Conservation (phyloP, 2,888 invertebrate genomes). For the Drosophila nigritarsus region DNA sequence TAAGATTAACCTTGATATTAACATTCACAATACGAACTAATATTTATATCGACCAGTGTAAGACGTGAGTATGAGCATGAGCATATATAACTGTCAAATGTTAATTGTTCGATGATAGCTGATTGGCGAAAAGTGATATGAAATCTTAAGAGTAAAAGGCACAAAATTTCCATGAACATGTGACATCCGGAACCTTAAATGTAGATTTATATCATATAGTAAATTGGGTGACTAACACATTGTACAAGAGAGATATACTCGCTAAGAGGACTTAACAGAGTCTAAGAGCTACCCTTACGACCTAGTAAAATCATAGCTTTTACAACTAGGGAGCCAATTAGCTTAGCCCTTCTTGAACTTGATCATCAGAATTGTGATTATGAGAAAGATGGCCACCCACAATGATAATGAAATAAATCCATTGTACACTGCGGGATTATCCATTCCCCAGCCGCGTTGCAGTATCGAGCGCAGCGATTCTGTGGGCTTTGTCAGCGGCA, state of each 20-base stretch:
- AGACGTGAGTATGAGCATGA: conserved; percentile 14
- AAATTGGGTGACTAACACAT: conserved; percentile 45
- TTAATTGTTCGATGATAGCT: conserved; percentile 11
- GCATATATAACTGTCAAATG: conserved; percentile 1
- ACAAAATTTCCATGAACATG: conserved; percentile 63
- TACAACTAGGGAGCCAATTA: conserved; percentile 4
- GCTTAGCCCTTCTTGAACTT: conserved; percentile 93
- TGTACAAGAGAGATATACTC: conserved; percentile 45
- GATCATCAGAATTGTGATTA: conserved; percentile 90
- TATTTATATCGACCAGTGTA: conserved; percentile 31
- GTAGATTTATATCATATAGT: conserved; percentile 12
- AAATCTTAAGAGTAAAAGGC: conserved; percentile 58
- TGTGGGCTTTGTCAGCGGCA: conserved; percentile 95
- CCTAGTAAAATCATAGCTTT: conserved; percentile 73
- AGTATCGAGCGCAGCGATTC: conserved; percentile 94
- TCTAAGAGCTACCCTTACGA: conserved; percentile 68
- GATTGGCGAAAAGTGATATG: conserved; percentile 12
- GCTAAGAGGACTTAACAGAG: conserved; percentile 17
- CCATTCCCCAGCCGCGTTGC: conserved; percentile 92
- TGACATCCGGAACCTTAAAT: conserved; percentile 71
- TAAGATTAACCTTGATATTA: conserved; percentile 13
- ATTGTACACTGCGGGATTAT: conserved; percentile 90
- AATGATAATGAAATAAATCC: conserved; percentile 92
- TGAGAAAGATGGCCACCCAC: conserved; percentile 92
- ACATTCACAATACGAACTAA: conserved; percentile 28